Evolutionary conservation across 2,797 vertebrate genomes (phyloP), one percentile per base, ranked within the genome.

Genomic region (Brotula barbata): DNA sequence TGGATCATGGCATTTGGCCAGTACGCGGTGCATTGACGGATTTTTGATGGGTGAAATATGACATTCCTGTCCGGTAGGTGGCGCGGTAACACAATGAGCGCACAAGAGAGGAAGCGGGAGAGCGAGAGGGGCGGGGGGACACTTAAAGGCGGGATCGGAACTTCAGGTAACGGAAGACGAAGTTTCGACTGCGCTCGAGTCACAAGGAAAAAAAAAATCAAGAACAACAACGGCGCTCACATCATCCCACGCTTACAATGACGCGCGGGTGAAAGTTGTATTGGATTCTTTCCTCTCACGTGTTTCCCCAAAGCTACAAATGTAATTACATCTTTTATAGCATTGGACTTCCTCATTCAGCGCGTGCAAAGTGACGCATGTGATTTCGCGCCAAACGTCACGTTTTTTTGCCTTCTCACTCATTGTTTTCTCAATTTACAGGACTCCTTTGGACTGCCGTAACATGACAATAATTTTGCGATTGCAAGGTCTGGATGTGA

Each of bases 391-490:
- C n/a, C 4, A n/a, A 2, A 14, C 23, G 5, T 7, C n/a, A n/a
- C n/a, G n/a, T n/a, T n/a, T 6, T 33, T 11, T 6, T 36, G 34
- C 3, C 13, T 6, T 11, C 13, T 11, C 34, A 11, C 34, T 5
- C 8, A 2, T 16, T 40, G 0, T 39, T 16, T 39, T 49, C 7
- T 66, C 34, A 23, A 13, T 48, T 76, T 75, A 14, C 70, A 85
- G 71, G 36, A 14, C 15, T 41, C 7, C 12, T 1, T 31, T 14
- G 14, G 6, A n/a, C 48, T 53, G 22, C 3, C 39, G 13, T 55
- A 84, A 87, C 90, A 98, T 99, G 97, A 87, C 89, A 73, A 89
- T 92, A 86, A 92, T 98, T 79, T 90, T 98, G 86, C 91, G 92
- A 85, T 87, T 99, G 80, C 87, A 92, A 91, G 96, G 95, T 77